Evolutionary conservation across 2,888 invertebrate genomes (phyloP).

Genomic region (Drosophila anceps): DNA sequence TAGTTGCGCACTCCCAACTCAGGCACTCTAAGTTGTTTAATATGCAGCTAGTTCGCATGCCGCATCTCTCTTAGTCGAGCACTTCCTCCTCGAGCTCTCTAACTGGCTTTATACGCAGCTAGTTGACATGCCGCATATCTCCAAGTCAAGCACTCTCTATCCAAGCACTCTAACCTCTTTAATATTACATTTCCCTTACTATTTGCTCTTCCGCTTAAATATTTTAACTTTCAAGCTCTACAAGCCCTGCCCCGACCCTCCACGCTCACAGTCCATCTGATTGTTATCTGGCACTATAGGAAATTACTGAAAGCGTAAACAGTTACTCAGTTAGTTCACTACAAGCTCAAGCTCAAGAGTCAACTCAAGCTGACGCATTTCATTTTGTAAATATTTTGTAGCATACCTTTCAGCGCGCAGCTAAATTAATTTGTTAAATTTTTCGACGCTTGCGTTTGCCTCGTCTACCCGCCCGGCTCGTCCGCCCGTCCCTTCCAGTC

Average conservation of each 20-base stretch:
- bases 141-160: no score
- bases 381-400: slow-evolving; percentile 4
- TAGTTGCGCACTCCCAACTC: no score
- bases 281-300: slow-evolving; percentile 3
- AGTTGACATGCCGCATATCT: no score
- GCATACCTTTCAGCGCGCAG: slow-evolving; percentile 43
- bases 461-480: neutral
- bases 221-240: neutral
- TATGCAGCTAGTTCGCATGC: neutral
- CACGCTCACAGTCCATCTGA: neutral
- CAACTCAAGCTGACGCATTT: neutral
- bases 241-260: neutral
- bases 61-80: neutral
- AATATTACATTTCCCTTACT: neutral
- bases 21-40: no score
- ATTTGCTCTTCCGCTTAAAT: neutral
- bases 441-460: slow-evolving; percentile 1
- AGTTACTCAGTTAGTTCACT: neutral
- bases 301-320: neutral
- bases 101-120: no score
- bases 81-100: no score
- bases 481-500: neutral
- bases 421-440: slow-evolving; percentile 26
- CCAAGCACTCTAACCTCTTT: neutral
- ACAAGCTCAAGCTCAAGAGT: neutral